phyloP scores from a whole-genome alignment of 2,113 vertebrate species.

The Malurus melanocephalus region DNA sequence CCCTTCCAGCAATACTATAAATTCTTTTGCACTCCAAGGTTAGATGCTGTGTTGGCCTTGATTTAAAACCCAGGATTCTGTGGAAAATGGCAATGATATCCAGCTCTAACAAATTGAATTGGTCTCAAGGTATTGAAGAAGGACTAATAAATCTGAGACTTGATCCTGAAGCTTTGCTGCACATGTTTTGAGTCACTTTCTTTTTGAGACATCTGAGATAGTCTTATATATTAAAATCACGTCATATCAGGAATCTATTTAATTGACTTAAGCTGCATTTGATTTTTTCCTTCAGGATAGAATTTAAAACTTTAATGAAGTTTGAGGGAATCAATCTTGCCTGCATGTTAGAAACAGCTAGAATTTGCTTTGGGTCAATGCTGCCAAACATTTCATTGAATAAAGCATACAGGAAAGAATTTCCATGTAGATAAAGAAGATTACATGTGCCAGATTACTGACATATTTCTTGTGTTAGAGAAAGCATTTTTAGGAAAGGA shows the following conservation, averaged over 20 bases:
- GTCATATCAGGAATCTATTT: constrained; percentile 33
- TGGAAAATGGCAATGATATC: constrained; percentile 68
- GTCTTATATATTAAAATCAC: constrained; percentile 51
- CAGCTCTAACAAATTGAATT: constrained; percentile 69
- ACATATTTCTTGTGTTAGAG: neutral
- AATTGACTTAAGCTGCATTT: constrained; percentile 33
- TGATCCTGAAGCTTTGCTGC: constrained; percentile 55
- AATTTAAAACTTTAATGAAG: constrained; percentile 31
- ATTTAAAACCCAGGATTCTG: constrained; percentile 68
- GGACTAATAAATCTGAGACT: constrained; percentile 69
- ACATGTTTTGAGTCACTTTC: constrained; percentile 5
- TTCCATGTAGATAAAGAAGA: neutral
- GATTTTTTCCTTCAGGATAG: constrained; percentile 14
- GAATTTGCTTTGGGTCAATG: neutral
- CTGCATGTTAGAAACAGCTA: neutral
- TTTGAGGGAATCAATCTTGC: constrained; percentile 24
- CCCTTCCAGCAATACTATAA: constrained; percentile 57
- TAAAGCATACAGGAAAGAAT: neutral
- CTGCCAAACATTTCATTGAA: constrained; percentile 1
- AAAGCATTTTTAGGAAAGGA: neutral
- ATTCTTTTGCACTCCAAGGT: constrained; percentile 68
- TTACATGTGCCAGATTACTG: neutral
- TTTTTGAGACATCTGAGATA: constrained; percentile 39
- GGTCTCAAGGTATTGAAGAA: constrained; percentile 64
- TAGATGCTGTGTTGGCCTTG: constrained; percentile 58